phyloP scores from a whole-genome alignment of 1,140 invertebrate species.

The Papilio polytes region DNA sequence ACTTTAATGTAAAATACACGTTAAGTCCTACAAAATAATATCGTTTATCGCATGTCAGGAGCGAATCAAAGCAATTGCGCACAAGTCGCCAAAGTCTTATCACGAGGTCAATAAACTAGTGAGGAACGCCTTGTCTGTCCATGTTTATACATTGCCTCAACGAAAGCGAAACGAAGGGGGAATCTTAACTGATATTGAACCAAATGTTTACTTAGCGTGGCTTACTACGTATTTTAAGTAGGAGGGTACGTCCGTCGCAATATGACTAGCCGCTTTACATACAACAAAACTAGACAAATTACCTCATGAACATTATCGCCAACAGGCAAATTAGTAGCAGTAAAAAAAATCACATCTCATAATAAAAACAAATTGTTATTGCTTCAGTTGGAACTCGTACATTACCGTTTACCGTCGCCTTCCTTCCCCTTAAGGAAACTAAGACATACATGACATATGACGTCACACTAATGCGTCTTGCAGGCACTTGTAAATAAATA shows the following conservation, averaged over 20 bases:
- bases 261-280: not conserved
- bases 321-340: too few species aligned
- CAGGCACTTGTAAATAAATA: not conserved
- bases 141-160: not conserved
- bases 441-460: too few species aligned
- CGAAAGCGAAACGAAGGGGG: constrained; percentile 20
- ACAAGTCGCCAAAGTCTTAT: constrained; percentile 8
- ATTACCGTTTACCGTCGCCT: too few species aligned
- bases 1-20: not conserved
- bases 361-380: not conserved
- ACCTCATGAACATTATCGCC: too few species aligned
- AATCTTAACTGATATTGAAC: constrained; percentile 3
- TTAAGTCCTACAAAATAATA: not conserved
- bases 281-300: too few species aligned
- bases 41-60: not conserved
- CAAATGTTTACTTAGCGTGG: not conserved
- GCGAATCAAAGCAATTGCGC: constrained; percentile 2
- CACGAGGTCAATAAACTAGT: constrained; percentile 24
- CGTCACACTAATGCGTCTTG: too few species aligned
- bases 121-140: not conserved
- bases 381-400: too few species aligned
- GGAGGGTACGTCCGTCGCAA: not conserved
- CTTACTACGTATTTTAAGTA: not conserved
- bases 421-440: too few species aligned
- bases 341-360: not conserved